A percentile compares a stretch with the other conserved stretches of the same genome.
These are phyloP conservation scores for Nyctereutes procyonoides DNA, from an alignment of 2,113 vertebrate genomes.

Conservation along the genomic window DNA sequence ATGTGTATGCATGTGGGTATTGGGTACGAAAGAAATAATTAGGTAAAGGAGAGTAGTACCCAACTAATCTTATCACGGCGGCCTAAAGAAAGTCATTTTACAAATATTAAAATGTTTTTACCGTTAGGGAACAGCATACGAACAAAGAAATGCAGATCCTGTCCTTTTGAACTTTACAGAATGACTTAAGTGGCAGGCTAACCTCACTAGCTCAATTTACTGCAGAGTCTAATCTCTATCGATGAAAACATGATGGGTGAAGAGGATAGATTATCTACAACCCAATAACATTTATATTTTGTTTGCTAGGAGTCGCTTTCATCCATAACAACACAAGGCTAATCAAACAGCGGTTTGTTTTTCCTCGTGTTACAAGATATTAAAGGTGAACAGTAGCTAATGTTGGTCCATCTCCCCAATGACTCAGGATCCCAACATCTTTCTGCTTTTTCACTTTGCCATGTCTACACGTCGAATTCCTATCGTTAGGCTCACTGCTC, in stretches of 20 bases:
- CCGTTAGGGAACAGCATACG: neutral
- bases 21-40: neutral
- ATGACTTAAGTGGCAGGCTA: conserved; percentile 4
- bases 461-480: neutral
- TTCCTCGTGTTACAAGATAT: neutral
- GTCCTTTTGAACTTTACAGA: neutral
- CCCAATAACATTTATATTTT: neutral
- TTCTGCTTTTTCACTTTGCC: neutral
- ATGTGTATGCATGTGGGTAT: neutral
- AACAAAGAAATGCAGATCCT: neutral
- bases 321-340: neutral
- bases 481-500: neutral
- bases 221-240: neutral
- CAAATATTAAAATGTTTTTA: neutral
- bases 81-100: conserved; percentile 22
- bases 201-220: neutral
- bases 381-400: neutral
- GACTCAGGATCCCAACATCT: neutral
- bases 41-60: neutral
- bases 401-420: neutral
- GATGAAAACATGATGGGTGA: neutral
- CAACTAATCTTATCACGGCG: neutral
- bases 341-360: neutral
- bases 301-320: neutral
- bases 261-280: neutral